phyloP scores from a whole-genome alignment of 1,140 invertebrate genomes.

The Xylocopa sonorina region DNA sequence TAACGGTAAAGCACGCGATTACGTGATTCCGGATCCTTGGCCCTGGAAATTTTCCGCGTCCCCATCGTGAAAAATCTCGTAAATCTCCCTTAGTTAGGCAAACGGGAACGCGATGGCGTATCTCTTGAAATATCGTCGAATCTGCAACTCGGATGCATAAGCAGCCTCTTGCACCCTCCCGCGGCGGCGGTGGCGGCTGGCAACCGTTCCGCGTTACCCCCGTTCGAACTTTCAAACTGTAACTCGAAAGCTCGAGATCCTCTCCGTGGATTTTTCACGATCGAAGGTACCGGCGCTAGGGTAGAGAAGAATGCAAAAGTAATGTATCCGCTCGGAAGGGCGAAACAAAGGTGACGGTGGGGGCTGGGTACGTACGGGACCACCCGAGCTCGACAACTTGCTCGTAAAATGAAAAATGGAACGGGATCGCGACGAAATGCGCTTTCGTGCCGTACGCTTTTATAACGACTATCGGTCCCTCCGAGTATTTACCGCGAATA shows the following conservation, averaged over 20 bases:
- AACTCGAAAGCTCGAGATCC: not conserved
- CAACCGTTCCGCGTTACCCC: not conserved
- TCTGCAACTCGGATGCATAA: constrained; percentile 10
- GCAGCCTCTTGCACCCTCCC: not conserved
- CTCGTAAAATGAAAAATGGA: not conserved
- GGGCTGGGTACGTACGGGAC: not conserved
- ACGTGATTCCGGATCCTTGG: constrained; percentile 13
- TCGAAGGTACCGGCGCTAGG: not conserved
- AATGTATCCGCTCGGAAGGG: not conserved
- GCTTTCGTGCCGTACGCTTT: no score
- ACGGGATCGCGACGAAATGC: not conserved
- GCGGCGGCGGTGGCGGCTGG: no score
- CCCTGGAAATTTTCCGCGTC: constrained; percentile 20
- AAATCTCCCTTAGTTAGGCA: constrained; percentile 10
- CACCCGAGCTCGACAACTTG: not conserved
- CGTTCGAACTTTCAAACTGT: not conserved
- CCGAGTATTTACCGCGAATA: no score
- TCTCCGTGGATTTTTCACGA: not conserved
- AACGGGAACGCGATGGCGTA: not conserved
- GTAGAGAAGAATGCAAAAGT: not conserved
- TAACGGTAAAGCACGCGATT: not conserved
- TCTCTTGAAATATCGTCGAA: constrained; percentile 32
- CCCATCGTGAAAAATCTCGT: no score
- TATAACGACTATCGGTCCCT: no score
- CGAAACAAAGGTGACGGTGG: not conserved